Evolutionary conservation across 2,113 vertebrate species (phyloP), one percentile per base, ranked within the genome.

Genomic region (Odobenus rosmarus): DNA sequence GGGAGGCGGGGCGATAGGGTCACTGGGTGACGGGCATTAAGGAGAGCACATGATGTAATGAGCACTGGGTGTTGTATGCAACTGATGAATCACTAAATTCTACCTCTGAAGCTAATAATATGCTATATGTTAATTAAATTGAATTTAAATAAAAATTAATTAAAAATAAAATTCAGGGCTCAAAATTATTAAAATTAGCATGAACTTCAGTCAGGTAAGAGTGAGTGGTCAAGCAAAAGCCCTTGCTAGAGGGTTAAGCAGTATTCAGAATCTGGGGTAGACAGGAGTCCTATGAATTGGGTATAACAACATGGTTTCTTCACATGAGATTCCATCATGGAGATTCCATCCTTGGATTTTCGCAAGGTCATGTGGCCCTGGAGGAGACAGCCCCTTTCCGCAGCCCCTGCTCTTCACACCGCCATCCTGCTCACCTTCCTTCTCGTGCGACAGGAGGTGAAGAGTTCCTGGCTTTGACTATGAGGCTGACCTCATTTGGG

Each of bases 351-450:
- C 26, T 36, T 62, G 53, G 79, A 5, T 24, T 71, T 86, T 62
- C 19, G 2, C 51, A 24, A 69, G 59, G 55, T 46, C 21, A 2
- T 11, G 7, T 14, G 14, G 15, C 16, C 6, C 18, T 19, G 33
- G 49, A 49, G 19, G 15, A 4, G 5, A 51, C 57, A 24, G 15
- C 0, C 0, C 13, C 8, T 55, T 11, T 53, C 26, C 21, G 7
- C 0, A 26, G 72, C 36, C 18, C 0, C 28, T 24, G 55, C 61
- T 49, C 51, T 85, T 24, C 31, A 16, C 14, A 28, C 39, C 21
- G 16, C 31, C 3, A 0, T 9, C 26, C 46, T 16, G 9, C 39
- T 21, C 19, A 1, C 0, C 2, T 84, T 14, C 21, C 36, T 55
- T 74, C 26, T 39, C 4, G 0, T 16, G 1, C 12, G 39, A 14